Evolutionary conservation across 2,797 vertebrate genomes (phyloP).

Genomic region (Pipistrellus pipistrellus): DNA sequence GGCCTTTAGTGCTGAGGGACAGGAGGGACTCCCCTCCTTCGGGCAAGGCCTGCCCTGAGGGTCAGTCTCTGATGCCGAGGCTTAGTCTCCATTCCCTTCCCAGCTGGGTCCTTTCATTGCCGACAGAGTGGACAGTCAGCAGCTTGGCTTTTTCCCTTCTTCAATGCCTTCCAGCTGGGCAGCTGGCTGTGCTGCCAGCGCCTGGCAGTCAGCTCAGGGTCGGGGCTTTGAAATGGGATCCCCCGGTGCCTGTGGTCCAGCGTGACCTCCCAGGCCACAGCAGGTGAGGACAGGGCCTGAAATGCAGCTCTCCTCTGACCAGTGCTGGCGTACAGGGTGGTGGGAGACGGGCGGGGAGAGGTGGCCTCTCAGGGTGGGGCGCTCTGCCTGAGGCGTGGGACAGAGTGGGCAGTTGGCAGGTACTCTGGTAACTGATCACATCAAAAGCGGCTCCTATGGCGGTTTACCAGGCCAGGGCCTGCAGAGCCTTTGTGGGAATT

Average conservation of each 20-base stretch:
- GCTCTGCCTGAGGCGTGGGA: neutral
- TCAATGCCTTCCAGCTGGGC: neutral
- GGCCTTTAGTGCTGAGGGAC: neutral
- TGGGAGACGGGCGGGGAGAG: neutral
- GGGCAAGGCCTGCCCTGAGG: neutral
- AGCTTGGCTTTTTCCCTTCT: conserved; percentile 41
- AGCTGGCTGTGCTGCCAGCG: neutral
- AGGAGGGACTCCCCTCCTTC: neutral
- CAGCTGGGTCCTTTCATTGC: neutral
- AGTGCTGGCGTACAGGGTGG: neutral
- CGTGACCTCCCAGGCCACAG: neutral
- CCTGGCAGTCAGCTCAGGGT: conserved; percentile 54
- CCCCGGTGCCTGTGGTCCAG: neutral
- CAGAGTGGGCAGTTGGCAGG: neutral
- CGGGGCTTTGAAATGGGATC: conserved; percentile 79
- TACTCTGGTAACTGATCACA: neutral
- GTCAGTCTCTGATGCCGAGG: neutral
- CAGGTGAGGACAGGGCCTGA: neutral
- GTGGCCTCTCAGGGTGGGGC: neutral
- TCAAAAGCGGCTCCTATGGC: neutral
- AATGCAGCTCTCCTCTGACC: neutral
- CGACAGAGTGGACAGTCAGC: neutral
- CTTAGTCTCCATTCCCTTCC: neutral
- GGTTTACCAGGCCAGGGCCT: neutral
- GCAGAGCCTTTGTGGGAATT: neutral